phyloP scores from a whole-genome alignment of 2,113 vertebrate genomes.

The Plestiodon gilberti region DNA sequence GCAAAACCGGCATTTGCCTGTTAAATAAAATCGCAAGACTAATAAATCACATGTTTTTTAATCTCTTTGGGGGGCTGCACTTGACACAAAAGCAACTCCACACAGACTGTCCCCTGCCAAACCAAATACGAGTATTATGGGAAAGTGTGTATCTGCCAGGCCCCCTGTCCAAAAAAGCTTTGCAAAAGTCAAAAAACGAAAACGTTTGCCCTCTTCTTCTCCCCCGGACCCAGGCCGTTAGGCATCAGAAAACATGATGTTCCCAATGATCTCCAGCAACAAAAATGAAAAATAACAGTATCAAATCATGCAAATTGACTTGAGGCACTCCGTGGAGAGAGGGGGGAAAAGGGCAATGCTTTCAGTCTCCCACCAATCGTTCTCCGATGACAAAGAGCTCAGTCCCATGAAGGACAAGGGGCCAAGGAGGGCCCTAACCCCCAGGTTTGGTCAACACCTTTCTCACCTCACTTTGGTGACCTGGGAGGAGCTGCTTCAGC shows the following conservation, averaged over 20 bases:
- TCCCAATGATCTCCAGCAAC: constrained; percentile 39
- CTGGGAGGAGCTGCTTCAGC: too few relatives aligned
- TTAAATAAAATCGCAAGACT: constrained; percentile 68
- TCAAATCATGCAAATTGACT: constrained; percentile 33
- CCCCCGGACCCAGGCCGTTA: constrained; percentile 29
- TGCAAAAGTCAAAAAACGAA: constrained; percentile 55
- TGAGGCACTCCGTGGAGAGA: constrained; percentile 22
- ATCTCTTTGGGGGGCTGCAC: constrained; percentile 65
- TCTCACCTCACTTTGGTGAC: too few relatives aligned
- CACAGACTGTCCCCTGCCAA: constrained; percentile 61
- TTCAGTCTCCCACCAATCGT: background rate
- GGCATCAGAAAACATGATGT: constrained; percentile 51
- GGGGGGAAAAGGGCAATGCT: background rate
- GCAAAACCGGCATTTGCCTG: constrained; percentile 53
- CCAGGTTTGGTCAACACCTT: too few relatives aligned
- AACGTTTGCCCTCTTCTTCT: constrained; percentile 54
- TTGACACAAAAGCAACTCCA: constrained; percentile 61
- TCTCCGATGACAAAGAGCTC: background rate
- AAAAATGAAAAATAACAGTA: constrained; percentile 50
- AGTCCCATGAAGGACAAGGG: background rate
- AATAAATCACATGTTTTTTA: constrained; percentile 73
- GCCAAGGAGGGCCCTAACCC: too few relatives aligned
- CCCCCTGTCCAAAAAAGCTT: constrained; percentile 58
- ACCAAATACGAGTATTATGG: constrained; percentile 65
- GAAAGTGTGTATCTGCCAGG: constrained; percentile 62